These are phyloP conservation scores for Trachelus troglodyta DNA, from an alignment of 2,888 invertebrate genomes.

Conservation along the genomic window DNA sequence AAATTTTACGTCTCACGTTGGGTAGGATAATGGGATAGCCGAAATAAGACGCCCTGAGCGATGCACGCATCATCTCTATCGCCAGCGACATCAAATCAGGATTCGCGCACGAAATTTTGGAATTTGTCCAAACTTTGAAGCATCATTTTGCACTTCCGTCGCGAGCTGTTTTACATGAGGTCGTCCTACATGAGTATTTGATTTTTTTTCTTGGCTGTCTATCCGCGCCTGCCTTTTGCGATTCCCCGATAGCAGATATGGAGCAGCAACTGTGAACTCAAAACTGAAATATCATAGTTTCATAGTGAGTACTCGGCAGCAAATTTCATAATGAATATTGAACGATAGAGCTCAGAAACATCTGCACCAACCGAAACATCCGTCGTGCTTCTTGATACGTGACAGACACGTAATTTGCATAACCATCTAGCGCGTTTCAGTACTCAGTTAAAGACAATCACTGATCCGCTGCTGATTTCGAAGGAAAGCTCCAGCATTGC, in stretches of 20 bases:
- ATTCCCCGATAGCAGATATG: no score
- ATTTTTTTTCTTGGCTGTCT: neutral
- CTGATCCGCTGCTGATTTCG: no score
- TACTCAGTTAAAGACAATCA: neutral
- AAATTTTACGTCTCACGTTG: neutral
- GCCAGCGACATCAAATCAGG: no score
- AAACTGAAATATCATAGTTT: neutral
- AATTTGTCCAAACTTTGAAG: neutral
- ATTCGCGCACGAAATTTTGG: neutral
- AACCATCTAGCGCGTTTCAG: neutral
- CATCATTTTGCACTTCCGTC: neutral
- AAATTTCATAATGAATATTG: conserved; percentile 21
- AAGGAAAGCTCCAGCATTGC: neutral
- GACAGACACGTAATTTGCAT: conserved; percentile 25
- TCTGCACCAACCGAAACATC: no score
- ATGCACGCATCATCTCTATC: no score
- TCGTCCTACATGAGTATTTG: neutral
- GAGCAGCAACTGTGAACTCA: no score
- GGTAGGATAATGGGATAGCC: neutral
- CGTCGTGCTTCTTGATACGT: conserved; percentile 10
- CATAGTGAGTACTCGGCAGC: neutral
- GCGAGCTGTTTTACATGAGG: neutral
- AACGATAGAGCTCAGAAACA: conserved; percentile 14
- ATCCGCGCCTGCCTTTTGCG: no score
- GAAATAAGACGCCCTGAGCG: neutral